Evolutionary conservation across 2,797 vertebrate species (phyloP).

Genomic region (Neosilurus mollespiculum): DNA sequence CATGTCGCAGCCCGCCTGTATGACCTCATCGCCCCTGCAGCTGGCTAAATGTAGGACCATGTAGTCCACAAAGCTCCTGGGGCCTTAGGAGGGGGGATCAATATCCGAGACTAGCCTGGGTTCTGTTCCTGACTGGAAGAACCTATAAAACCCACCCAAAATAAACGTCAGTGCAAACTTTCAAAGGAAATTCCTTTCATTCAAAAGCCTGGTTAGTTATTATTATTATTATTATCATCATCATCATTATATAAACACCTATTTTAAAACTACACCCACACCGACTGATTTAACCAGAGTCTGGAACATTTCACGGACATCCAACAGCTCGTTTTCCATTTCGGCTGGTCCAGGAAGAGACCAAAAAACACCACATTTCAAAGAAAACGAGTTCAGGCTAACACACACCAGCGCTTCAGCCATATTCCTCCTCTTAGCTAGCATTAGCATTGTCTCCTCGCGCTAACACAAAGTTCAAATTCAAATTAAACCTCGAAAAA

Average conservation of each 20-base stretch:
- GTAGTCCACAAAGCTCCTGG: conserved; percentile 35
- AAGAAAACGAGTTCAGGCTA: no score
- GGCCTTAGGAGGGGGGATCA: neutral
- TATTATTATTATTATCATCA: neutral
- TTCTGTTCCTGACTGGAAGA: neutral
- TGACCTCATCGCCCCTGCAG: conserved; percentile 55
- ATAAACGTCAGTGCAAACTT: neutral
- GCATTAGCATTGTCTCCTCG: neutral
- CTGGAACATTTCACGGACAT: conserved; percentile 6
- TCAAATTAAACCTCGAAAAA: neutral
- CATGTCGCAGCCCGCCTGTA: conserved; percentile 49
- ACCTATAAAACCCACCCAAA: neutral
- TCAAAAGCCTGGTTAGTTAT: neutral
- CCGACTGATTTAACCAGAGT: neutral
- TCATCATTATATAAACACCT: no score
- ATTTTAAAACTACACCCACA: neutral
- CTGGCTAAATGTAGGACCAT: conserved; percentile 51
- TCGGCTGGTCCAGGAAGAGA: neutral
- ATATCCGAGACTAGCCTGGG: neutral
- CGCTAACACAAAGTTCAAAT: neutral
- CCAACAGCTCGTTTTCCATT: neutral
- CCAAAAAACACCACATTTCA: neutral
- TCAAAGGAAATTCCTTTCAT: neutral
- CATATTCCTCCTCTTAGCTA: neutral
- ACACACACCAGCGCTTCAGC: neutral